Base-by-base conservation (phyloP, 1,140 invertebrate genomes). In the Euwallacea similis region DNA sequence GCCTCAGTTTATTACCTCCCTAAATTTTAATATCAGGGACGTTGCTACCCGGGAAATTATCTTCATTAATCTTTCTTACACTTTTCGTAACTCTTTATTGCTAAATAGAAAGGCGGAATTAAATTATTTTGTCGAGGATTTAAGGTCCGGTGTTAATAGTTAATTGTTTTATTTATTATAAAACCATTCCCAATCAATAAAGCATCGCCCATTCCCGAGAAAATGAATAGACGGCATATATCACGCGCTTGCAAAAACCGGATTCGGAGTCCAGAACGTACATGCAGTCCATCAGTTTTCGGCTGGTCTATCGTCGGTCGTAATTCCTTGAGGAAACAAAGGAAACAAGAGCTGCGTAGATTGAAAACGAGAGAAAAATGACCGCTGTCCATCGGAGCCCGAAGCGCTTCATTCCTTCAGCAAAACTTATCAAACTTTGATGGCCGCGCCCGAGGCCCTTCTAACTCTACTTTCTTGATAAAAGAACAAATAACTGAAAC, bases 321-420 rank as follows among this genome's bases (percentile, higher is more conserved):
- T 58, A 73, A 73, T 66, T 73, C 63, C 72, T 64, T 42, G 54
- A 70, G 67, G 69, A 63, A 72, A 72, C 65, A 71, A 73, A 69
- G 60, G 46, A 71, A 71, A 73, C 53, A 69, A 71, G 50, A 43
- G 63, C 75, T 79, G 79, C 76, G 81, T 83, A 81, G 81, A 83
- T 84, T 84, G 81, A 83, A 83, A 82, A 73, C 68, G 76, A 79
- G 79, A 81, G 81, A 84, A 84, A 84, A 84, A 84, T 84, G 82
- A 84, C 83, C 83, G 79, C 79, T 82, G 81, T 83, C 80, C 81
- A 79, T 64, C 69, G 69, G 72, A 59, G 59, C 74, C 65, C 79
- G 78, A 72, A 58, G 64, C 61, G 74, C 73, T 76, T 76, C 77
- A 74, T 77, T 76, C 74, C 69, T 61, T 46, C 74, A 74, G 75